Percentiles rank a stretch among this genome's conserved stretches.
phyloP scores from a whole-genome alignment of 2,113 vertebrate species.

The Pithys albifrons region DNA sequence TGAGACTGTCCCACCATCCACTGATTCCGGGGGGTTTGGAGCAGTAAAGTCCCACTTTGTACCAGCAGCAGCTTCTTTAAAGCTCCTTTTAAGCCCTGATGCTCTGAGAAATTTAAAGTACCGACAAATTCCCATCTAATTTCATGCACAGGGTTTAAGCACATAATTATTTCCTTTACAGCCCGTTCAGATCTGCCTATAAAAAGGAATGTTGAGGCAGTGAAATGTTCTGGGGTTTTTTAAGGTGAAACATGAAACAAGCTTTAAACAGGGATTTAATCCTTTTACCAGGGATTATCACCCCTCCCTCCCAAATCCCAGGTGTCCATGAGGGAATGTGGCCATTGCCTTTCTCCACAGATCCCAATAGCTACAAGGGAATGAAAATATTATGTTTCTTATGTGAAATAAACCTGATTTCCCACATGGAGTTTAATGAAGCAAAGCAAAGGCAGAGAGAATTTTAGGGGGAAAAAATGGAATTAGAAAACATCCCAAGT shows the following conservation, averaged over 20 bases:
- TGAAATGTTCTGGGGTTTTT: accelerated
- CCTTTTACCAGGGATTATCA: accelerated
- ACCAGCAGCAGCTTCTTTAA: background rate
- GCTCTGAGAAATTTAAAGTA: background rate
- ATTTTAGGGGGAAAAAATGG: background rate
- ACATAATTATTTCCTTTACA: background rate
- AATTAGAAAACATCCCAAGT: background rate
- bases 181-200: background rate
- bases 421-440: accelerated
- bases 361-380: accelerated
- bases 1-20: accelerated
- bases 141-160: background rate
- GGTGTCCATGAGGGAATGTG: accelerated
- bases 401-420: background rate
- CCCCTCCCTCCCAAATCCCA: accelerated
- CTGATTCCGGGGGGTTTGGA: accelerated
- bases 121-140: background rate
- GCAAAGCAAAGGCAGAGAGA: background rate
- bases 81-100: background rate
- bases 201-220: accelerated
- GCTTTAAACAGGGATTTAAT: background rate
- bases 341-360: background rate
- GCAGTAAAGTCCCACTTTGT: background rate
- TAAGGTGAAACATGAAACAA: background rate
- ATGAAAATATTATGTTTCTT: background rate